A percentile compares a stretch with the other conserved stretches of the same genome.
phyloP scores from a whole-genome alignment of 2,113 vertebrate species.

The Cynoglossus semilaevis region DNA sequence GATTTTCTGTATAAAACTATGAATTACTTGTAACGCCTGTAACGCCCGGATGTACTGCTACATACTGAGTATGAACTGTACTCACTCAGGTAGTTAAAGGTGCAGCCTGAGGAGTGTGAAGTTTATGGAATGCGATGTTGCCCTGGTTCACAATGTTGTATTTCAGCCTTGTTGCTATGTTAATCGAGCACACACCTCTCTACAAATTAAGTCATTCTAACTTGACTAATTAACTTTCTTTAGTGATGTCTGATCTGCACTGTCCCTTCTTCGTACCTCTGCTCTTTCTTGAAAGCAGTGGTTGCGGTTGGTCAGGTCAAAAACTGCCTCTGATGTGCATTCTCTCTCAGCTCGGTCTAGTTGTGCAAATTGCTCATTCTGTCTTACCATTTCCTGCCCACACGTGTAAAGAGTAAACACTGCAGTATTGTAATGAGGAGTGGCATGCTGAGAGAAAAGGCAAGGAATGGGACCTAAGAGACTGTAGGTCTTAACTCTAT shows the following conservation, averaged over 20 bases:
- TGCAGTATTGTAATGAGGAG: slow-evolving; percentile 64
- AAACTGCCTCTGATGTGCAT: slow-evolving; percentile 54
- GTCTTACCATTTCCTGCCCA: slow-evolving; percentile 56
- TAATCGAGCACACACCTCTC: slow-evolving; percentile 3
- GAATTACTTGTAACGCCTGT: no score
- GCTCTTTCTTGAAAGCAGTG: slow-evolving; percentile 21
- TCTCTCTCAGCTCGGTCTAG: slow-evolving; percentile 51
- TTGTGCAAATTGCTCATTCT: slow-evolving; percentile 57
- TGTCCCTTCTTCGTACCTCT: slow-evolving; percentile 7
- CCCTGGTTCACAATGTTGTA: no score
- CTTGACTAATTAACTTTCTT: slow-evolving; percentile 7
- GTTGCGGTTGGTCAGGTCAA: slow-evolving; percentile 39
- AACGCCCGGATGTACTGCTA: no score
- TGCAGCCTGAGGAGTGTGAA: no score
- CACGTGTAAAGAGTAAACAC: slow-evolving; percentile 65
- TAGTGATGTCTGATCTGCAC: slow-evolving; percentile 26
- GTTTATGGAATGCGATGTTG: no score
- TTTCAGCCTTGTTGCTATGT: neutral
- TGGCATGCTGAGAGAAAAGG: slow-evolving; percentile 44
- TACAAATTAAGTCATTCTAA: neutral
- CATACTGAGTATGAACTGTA: no score
- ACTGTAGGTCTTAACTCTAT: slow-evolving; percentile 32
- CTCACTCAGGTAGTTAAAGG: no score
- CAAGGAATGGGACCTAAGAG: slow-evolving; percentile 50
- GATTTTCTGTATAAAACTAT: no score